A percentile compares a stretch with the other conserved stretches of the same genome.
phyloP scores from a whole-genome alignment of 1,140 invertebrate genomes.

The Mya arenaria region DNA sequence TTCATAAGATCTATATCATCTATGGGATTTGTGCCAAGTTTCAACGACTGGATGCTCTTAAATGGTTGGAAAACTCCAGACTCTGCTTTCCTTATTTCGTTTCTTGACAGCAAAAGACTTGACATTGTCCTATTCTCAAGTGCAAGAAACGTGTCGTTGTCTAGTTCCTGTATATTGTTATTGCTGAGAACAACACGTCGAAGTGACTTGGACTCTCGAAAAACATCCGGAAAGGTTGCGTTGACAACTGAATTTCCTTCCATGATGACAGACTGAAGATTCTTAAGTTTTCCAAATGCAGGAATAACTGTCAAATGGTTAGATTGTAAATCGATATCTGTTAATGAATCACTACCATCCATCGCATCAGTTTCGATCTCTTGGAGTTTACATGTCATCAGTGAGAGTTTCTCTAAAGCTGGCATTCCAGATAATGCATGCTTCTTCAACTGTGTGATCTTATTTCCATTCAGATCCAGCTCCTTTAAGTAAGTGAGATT shows the following conservation, averaged over 20 bases:
- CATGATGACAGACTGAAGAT: constrained; percentile 58
- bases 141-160: constrained; percentile 57
- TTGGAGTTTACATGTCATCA: constrained; percentile 61
- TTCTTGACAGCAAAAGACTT: constrained; percentile 65
- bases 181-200: constrained; percentile 62
- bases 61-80: constrained; percentile 57
- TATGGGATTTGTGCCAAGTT: constrained; percentile 64
- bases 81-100: constrained; percentile 54
- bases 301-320: constrained; percentile 62
- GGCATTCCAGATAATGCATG: constrained; percentile 53
- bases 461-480: constrained; percentile 57
- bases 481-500: constrained; percentile 30
- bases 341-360: constrained; percentile 42
- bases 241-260: constrained; percentile 64
- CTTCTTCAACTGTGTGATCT: constrained; percentile 40
- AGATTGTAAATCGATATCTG: constrained; percentile 52
- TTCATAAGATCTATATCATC: constrained; percentile 51
- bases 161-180: constrained; percentile 63
- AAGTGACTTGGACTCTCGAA: not conserved
- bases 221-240: constrained; percentile 63
- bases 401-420: constrained; percentile 34
- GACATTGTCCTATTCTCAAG: constrained; percentile 50
- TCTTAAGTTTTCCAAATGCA: constrained; percentile 39
- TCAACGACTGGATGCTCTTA: constrained; percentile 62
- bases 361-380: constrained; percentile 57